Conservation (phyloP, 2,797 vertebrate species). For the Phrynocephalus forsythii region DNA sequence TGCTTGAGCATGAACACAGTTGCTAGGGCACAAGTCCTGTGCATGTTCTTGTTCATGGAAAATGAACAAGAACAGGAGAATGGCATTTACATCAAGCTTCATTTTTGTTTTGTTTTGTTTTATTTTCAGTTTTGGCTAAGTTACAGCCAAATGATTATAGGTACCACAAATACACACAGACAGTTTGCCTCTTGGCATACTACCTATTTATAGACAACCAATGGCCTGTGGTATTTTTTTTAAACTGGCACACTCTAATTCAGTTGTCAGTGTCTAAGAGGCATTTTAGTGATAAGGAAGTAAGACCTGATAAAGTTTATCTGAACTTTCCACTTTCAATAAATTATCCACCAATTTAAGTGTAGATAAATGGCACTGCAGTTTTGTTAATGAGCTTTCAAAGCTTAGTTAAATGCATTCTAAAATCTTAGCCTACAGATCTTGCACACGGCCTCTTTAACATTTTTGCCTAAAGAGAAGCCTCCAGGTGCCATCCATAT, state of each 20-base stretch:
- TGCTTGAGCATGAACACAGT: too few relatives aligned
- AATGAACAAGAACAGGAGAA: background rate
- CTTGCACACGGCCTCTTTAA: constrained; percentile 65
- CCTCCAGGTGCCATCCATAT: constrained; percentile 36
- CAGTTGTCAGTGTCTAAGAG: background rate
- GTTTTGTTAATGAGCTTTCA: constrained; percentile 67
- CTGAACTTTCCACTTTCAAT: constrained; percentile 38
- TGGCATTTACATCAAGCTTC: too few relatives aligned
- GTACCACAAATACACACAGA: too few relatives aligned
- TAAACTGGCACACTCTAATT: background rate
- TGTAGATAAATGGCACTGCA: constrained; percentile 63
- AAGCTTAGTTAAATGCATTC: constrained; percentile 64
- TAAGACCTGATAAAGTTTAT: constrained; percentile 66
- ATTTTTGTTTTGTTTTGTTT: background rate
- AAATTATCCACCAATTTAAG: constrained; percentile 48
- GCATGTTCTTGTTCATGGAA: constrained; percentile 21
- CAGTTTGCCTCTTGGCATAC: background rate
- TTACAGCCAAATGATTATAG: background rate
- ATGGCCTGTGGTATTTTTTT: background rate
- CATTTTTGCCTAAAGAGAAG: constrained; percentile 69
- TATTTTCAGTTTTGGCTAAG: background rate
- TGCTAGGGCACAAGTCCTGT: background rate
- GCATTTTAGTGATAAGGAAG: constrained; percentile 50
- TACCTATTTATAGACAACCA: constrained; percentile 64
- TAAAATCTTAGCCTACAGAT: constrained; percentile 46